Evolutionary conservation across 2,888 invertebrate genomes (phyloP).

Genomic region (Gnatocerus cornutus): DNA sequence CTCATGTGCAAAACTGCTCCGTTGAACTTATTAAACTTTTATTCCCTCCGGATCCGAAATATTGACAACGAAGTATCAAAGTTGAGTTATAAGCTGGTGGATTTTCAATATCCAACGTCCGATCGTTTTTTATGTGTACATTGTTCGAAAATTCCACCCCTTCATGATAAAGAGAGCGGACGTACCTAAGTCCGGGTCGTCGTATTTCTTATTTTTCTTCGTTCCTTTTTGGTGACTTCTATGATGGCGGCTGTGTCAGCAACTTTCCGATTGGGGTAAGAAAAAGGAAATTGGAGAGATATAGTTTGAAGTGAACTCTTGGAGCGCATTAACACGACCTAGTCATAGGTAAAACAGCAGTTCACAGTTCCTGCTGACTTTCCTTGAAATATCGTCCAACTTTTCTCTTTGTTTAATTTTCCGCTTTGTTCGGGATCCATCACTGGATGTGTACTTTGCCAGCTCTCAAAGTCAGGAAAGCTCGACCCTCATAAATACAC

Average conservation of each 20-base stretch:
- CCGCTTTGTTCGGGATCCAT: conserved; percentile 8
- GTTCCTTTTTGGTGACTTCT: conserved; percentile 27
- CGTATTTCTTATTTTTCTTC: conserved; percentile 30
- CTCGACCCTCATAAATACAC: conserved; percentile 18
- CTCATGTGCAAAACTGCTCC: conserved; percentile 30
- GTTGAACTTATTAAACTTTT: conserved; percentile 47
- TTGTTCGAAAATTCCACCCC: conserved; percentile 30
- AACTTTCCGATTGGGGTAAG: neutral
- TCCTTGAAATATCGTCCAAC: neutral
- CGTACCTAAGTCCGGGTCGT: conserved; percentile 11
- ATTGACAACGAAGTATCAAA: conserved; percentile 46
- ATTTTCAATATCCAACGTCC: conserved; percentile 46
- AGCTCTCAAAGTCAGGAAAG: neutral
- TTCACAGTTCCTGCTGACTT: too few species aligned
- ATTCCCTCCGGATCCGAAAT: conserved; percentile 46
- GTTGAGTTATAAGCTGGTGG: conserved; percentile 46
- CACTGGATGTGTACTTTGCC: neutral
- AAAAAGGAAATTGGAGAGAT: conserved; percentile 9
- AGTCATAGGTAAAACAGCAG: too few species aligned
- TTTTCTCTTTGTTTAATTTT: conserved; percentile 10
- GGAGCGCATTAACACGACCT: too few species aligned
- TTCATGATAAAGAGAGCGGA: conserved; percentile 26
- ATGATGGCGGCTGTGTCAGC: conserved; percentile 31
- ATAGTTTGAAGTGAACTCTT: neutral
- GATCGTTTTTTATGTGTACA: conserved; percentile 45